Percentiles rank a stretch among this genome's conserved stretches.
These are phyloP conservation scores for Aythya baeri DNA, from an alignment of 2,113 vertebrate genomes.

Conservation along the genomic window DNA sequence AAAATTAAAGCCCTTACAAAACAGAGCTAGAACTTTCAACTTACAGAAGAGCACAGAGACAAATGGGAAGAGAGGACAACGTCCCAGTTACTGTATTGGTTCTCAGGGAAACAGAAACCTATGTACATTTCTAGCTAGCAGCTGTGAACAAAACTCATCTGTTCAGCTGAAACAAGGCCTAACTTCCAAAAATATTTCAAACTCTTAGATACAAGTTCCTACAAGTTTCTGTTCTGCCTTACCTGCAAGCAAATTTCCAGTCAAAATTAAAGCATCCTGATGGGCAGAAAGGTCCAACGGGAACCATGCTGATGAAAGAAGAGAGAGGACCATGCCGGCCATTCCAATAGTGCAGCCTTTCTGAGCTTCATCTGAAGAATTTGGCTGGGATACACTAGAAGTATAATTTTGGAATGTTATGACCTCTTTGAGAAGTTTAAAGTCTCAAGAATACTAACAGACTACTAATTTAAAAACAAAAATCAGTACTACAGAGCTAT, in stretches of 20 bases:
- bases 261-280: slow-evolving; percentile 91
- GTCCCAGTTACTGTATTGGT: background rate
- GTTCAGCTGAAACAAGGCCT: background rate
- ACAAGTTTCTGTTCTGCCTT: background rate
- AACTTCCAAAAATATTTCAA: background rate
- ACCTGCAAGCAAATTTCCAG: slow-evolving; percentile 95
- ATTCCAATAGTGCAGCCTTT: slow-evolving; percentile 88
- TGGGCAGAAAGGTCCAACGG: slow-evolving; percentile 95
- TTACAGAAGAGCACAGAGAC: background rate
- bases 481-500: background rate
- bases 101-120: background rate
- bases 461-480: background rate
- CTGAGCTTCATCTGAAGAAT: slow-evolving; percentile 77
- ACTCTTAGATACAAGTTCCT: background rate
- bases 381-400: slow-evolving; percentile 83
- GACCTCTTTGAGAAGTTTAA: background rate
- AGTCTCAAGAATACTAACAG: background rate
- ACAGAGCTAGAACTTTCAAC: background rate
- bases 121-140: background rate
- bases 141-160: background rate
- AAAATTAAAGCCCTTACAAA: background rate
- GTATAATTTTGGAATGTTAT: slow-evolving; percentile 19
- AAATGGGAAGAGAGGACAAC: background rate
- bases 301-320: slow-evolving; percentile 96
- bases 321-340: slow-evolving; percentile 88